Evolutionary conservation across 2,113 vertebrate species (phyloP).

Genomic region (Callaeas wilsoni): DNA sequence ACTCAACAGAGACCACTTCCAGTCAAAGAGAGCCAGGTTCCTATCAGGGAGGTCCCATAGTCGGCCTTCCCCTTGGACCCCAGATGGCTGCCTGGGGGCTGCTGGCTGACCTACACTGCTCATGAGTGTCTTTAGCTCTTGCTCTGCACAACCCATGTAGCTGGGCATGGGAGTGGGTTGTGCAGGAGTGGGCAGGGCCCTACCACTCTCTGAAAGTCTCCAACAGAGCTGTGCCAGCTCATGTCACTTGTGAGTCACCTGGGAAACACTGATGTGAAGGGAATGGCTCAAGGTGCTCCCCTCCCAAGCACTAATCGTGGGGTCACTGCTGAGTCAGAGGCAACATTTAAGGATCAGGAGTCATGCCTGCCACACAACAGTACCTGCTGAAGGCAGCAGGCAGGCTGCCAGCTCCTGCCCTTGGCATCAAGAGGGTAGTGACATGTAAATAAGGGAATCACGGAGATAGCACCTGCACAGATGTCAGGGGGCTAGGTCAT

Average conservation of each 20-base stretch:
- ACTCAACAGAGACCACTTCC: background rate
- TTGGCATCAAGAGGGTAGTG: background rate
- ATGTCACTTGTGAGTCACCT: background rate
- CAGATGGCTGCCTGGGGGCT: background rate
- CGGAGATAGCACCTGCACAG: background rate
- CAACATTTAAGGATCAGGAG: background rate
- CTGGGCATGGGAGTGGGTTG: rapidly evolving
- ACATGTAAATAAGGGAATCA: background rate
- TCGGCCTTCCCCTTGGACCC: background rate
- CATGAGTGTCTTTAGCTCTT: background rate
- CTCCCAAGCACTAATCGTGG: background rate
- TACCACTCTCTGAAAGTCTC: background rate
- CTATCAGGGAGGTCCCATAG: rapidly evolving
- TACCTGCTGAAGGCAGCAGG: background rate
- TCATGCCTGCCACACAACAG: rapidly evolving
- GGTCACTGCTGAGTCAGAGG: background rate
- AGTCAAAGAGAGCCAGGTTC: background rate
- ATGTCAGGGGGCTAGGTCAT: background rate
- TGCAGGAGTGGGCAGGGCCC: background rate
- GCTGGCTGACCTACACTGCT: background rate
- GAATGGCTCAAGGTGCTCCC: background rate
- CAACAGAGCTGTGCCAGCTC: background rate
- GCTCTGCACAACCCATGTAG: background rate
- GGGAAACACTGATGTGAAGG: background rate
- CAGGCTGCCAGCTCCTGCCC: background rate